Evolutionary conservation across 2,113 vertebrate species (phyloP), one percentile per base, ranked within the genome.

Genomic region (Platycercus adscitus): DNA sequence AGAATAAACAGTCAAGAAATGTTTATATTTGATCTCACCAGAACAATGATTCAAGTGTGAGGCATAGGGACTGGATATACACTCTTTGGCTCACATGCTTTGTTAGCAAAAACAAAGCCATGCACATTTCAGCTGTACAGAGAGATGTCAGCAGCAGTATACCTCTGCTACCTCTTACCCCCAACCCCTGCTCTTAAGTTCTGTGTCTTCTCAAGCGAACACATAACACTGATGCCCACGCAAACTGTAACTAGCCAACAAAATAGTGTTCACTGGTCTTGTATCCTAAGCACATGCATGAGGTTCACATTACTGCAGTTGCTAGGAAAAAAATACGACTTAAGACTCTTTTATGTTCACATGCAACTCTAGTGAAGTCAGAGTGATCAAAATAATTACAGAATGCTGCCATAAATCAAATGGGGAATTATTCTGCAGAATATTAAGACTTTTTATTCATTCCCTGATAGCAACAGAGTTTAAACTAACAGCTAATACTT

Each of bases 271-370:
- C 37, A 6, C 7, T 3, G 24, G 35, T 46, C 68, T 52, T 73
- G 53, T 46, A 81, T n/a, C 49, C 77, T 50, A 52, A 86, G 89
- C 77, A 75, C 52, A 71, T 35, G 55, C 86, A 87, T 17, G 24
- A 95, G 94, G 73, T 95, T 93, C 93, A 93, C 89, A 15, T 91
- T 92, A 91, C 91, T 81, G 93, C 69, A 93, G 91, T 81, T 95
- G 83, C 83, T 87, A 91, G 72, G 91, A 92, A 93, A 92, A 95
- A 92, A 72, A 87, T 18, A 91, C 0, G 2, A 92, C 86, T 92
- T 94, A n/a, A 61, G 49, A 88, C 49, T 50, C 81, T 81, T 84
- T 91, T 88, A 78, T 91, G 83, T 95, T 84, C 83, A 39, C 88
- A 31, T 92, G 70, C 55, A 91, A 78, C 50, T 86, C 72, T 21